Evolutionary conservation across 2,113 vertebrate genomes (phyloP), one percentile per base, ranked within the genome.

Genomic region (Rousettus leschenaultii): DNA sequence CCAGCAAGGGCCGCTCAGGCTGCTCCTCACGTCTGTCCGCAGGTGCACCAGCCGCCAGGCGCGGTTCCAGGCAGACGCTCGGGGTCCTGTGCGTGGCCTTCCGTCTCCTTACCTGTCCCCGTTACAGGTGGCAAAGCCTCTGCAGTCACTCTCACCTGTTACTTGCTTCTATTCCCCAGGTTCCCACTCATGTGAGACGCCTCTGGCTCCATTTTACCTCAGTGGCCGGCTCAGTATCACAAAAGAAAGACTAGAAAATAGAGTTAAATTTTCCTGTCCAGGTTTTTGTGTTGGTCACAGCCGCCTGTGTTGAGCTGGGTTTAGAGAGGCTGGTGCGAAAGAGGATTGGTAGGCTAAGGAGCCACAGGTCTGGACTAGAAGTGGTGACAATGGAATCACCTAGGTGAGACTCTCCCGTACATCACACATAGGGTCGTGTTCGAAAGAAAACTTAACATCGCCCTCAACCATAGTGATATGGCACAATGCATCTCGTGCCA

Each of bases 11-110:
- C 7, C 26, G 28, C 9, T 79, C 15, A 68, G 15, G 35, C 30
- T 53, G 14, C 7, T 12, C 9, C 38, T 70, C 28, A 26, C 5
- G 30, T 38, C 19, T 75, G 73, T 68, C 28, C 66, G 3, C 10
- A 30, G 9, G 22, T 1, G 5, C 5, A 26, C 3, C 13, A 9
- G 26, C 15, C 24, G 22, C 63, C 19, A 83, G 38, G 0, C 13
- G 3, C 70, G 8, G 3, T 30, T 59, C 35, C 22, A 19, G 26
- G 26, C 8, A 78, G 59, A 73, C 1, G 14, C 15, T 61, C 6
- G 59, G 21, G 0, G 3, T 65, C 1, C 10, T n/a, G 1, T 19
- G 12, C 12, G n/a, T 43, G 24, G 19, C 53, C 38, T 48, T 15
- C 12, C 18, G 15, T 22, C 5, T 4, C 18, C 28, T 88, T 57